A percentile compares a stretch with the other conserved stretches of the same genome.
These are phyloP conservation scores for Hypocryptadius cinnamomeus DNA, from an alignment of 2,113 vertebrate genomes.

Conservation along the genomic window DNA sequence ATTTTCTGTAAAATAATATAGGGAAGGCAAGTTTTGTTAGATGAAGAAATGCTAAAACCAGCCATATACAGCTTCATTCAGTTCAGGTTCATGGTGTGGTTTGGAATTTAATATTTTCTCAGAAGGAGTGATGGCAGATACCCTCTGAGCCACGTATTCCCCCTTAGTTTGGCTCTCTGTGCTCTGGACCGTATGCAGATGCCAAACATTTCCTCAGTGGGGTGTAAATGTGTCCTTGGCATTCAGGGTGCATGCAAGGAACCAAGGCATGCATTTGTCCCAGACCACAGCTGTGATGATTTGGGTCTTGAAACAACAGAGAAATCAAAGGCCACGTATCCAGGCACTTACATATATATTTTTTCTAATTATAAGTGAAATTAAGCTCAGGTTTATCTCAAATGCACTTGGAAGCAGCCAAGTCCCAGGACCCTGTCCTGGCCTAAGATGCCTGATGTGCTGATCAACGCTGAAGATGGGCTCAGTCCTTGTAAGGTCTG, in stretches of 20 bases:
- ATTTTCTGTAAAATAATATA: not conserved
- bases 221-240: not conserved
- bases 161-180: not conserved
- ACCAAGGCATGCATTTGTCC: constrained; percentile 1
- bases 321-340: not conserved
- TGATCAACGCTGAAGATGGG: not conserved
- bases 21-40: not conserved
- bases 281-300: constrained; percentile 42
- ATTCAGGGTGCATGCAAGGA: constrained; percentile 34
- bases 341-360: not conserved
- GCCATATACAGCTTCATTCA: not conserved
- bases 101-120: not conserved
- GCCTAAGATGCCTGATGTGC: not conserved
- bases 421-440: not conserved
- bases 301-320: not conserved
- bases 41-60: not conserved
- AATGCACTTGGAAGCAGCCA: not conserved
- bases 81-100: not conserved
- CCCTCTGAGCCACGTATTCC: not conserved
- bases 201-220: not conserved
- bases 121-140: not conserved
- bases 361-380: not conserved
- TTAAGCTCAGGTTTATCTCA: not conserved
- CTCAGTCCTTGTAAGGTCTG: not conserved
- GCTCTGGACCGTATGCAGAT: not conserved